phyloP scores from a whole-genome alignment of 2,888 invertebrate species.

The Drosophila eohydei region DNA sequence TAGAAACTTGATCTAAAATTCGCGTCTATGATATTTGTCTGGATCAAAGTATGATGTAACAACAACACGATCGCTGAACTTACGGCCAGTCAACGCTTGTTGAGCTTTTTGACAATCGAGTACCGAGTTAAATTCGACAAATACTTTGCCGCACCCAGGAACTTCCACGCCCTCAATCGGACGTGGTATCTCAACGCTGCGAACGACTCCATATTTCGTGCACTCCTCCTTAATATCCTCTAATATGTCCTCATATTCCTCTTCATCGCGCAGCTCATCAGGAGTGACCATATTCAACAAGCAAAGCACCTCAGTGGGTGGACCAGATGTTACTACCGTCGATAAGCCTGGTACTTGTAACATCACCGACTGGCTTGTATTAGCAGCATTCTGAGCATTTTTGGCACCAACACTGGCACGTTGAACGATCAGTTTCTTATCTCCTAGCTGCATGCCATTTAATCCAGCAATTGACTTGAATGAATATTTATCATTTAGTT shows the following conservation, averaged over 20 bases:
- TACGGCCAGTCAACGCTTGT: slow-evolving; percentile 97
- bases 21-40: slow-evolving; percentile 98
- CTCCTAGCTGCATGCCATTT: slow-evolving; percentile 99
- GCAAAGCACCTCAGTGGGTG: slow-evolving; percentile 97
- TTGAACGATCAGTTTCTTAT: slow-evolving; percentile 99
- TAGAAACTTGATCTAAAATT: slow-evolving; percentile 89
- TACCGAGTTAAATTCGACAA: slow-evolving; percentile 98
- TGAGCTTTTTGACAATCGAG: slow-evolving; percentile 99
- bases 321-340: slow-evolving; percentile 95
- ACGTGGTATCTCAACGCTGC: slow-evolving; percentile 98
- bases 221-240: slow-evolving; percentile 99
- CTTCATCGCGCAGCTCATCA: slow-evolving; percentile 97
- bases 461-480: slow-evolving; percentile 97
- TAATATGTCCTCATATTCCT: slow-evolving; percentile 99
- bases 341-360: slow-evolving; percentile 91
- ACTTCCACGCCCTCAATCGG: slow-evolving; percentile 98
- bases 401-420: slow-evolving; percentile 98
- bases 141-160: slow-evolving; percentile 99
- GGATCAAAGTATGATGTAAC: slow-evolving; percentile 99
- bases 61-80: slow-evolving; percentile 99
- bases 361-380: slow-evolving; percentile 83
- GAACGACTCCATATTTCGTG: slow-evolving; percentile 98
- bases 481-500: neutral
- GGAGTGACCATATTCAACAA: slow-evolving; percentile 99
- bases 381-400: slow-evolving; percentile 91